Evolutionary conservation across 1,140 invertebrate species (phyloP).

Genomic region (Drosophila miranda): DNA sequence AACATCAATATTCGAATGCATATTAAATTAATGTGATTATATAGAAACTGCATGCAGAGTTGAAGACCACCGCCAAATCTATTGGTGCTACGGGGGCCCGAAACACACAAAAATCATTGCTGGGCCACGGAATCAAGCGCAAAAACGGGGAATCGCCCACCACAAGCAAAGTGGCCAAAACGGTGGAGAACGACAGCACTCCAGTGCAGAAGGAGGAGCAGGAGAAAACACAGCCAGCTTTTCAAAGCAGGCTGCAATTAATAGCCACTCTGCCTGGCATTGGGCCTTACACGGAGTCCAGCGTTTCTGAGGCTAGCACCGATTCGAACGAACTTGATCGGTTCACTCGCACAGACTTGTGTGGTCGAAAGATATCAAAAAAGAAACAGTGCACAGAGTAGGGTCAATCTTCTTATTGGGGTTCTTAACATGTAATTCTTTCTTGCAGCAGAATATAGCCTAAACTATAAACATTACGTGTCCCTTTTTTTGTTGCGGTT

Average conservation of each 20-base stretch:
- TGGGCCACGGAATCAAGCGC: conserved; percentile 83
- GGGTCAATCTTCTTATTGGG: conserved; percentile 42
- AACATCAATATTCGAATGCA: not conserved
- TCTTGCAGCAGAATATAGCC: conserved; percentile 59
- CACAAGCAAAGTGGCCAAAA: conserved; percentile 52
- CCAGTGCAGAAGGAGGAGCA: not conserved
- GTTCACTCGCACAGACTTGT: conserved; percentile 83
- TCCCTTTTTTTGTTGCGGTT: conserved; percentile 79
- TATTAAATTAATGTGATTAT: no score
- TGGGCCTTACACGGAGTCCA: conserved; percentile 88
- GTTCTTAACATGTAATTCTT: conserved; percentile 57
- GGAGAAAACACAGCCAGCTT: conserved; percentile 52
- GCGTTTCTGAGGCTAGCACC: conserved; percentile 87
- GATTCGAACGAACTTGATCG: conserved; percentile 84
- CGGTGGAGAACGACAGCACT: conserved; percentile 2
- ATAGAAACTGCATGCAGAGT: conserved; percentile 71
- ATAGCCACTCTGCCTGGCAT: conserved; percentile 90
- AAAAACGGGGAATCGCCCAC: conserved; percentile 84
- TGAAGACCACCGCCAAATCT: conserved; percentile 64
- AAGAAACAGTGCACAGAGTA: conserved; percentile 77
- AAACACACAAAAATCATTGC: conserved; percentile 70
- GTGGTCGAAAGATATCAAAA: conserved; percentile 84
- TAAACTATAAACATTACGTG: conserved; percentile 56
- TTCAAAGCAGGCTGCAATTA: conserved; percentile 83
- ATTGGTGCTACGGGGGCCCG: conserved; percentile 27